Base-by-base conservation (phyloP, 2,888 invertebrate species). In the Caenorhabditis sp. region DNA sequence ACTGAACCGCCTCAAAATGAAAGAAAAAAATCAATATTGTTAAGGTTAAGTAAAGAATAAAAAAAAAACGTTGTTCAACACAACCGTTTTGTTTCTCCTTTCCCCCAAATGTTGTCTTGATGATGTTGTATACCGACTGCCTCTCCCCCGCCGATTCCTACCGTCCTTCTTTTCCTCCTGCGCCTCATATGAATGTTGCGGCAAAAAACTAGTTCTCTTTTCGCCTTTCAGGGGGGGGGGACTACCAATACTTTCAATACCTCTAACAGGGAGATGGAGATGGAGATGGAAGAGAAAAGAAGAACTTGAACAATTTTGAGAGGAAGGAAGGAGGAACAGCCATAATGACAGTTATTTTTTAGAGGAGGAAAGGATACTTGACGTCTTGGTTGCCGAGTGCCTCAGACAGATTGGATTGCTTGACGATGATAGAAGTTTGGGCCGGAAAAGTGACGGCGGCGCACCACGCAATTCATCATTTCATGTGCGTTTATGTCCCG, bases 401-500 rank as follows among this genome's bases (percentile, higher is more conserved):
- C n/a, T n/a, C n/a, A 20, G 47, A 18, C 47, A 53, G 24, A 22
- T 53, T 53, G 53, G n/a, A 13, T 26, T 18, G 15, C 8, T 56
- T 32, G 55, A 26, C 24, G 47, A 47, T 47, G 47, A 47, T 47
- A 47, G 56, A 24, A 51, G 32, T 24, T 62, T 72, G 2, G 32
- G 56, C 35, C n/a, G n/a, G 50, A 65, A 74, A 74, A 58, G 72
- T 64, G 72, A 74, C 64, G 72, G 64, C n/a, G n/a, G n/a, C n/a
- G 65, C 64, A 74, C 72, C 35, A 60, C 76, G 61, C 79, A 79
- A 79, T 79, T 79, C 79, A 79, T 79, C 79, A 79, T 79, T 71
- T 79, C 37, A 79, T 79, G 70, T 71, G 79, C 68, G 69, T 77
- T 77, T 69, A 64, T 67, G 77, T 69, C 77, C 32, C 9, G 9